Percentiles rank a stretch among this genome's conserved stretches.
Conservation (phyloP, 2,888 invertebrate genomes). For the Nomada flava region DNA sequence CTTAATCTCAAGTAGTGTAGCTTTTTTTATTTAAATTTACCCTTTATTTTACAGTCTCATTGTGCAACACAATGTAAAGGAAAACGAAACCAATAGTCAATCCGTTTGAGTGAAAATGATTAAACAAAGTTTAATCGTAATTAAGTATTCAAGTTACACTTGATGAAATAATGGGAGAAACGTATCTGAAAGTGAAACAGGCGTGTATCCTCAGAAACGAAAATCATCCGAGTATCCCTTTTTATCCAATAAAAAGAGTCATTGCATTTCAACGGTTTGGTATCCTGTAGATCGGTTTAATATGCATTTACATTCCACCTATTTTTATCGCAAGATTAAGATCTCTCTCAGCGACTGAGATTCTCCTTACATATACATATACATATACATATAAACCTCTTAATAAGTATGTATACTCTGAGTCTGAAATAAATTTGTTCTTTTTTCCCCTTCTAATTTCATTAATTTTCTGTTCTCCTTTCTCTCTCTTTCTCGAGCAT, state of each 20-base stretch:
- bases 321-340: slow-evolving; percentile 42
- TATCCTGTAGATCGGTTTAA: slow-evolving; percentile 25
- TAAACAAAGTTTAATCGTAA: slow-evolving; percentile 19
- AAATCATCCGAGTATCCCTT: slow-evolving; percentile 6
- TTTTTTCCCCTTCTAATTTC: slow-evolving; percentile 1
- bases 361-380: slow-evolving; percentile 34
- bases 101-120: not conserved
- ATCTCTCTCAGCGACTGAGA: slow-evolving; percentile 52
- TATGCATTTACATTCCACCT: slow-evolving; percentile 19
- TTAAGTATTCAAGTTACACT: slow-evolving; percentile 45
- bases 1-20: slow-evolving; percentile 18
- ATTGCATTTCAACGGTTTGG: slow-evolving; percentile 29
- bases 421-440: slow-evolving; percentile 24
- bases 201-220: slow-evolving; percentile 22
- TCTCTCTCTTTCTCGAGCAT: slow-evolving; percentile 30
- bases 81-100: not conserved
- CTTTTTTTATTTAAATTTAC: slow-evolving; percentile 4
- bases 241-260: slow-evolving; percentile 27
- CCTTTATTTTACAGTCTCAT: slow-evolving; percentile 25
- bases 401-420: slow-evolving; percentile 36
- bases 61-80: slow-evolving; percentile 23
- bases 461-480: slow-evolving; percentile 24
- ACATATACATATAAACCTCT: slow-evolving; percentile 30
- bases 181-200: slow-evolving; percentile 64
- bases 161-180: slow-evolving; percentile 4